Conservation (phyloP, 2,888 invertebrate genomes). For the Junonia oenone region DNA sequence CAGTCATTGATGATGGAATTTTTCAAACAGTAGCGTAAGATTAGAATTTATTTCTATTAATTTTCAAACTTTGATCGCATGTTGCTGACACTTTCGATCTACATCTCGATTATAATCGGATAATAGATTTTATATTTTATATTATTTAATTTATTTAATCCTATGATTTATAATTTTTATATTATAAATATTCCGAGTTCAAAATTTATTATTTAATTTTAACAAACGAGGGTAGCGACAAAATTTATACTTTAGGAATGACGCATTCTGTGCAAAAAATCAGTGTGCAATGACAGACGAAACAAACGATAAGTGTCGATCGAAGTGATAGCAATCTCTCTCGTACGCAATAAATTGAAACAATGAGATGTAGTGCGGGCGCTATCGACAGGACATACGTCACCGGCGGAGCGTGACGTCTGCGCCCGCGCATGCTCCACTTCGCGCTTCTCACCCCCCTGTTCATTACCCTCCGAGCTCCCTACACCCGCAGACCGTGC, state of each 20-base stretch:
- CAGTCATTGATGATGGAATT: slow-evolving; percentile 61
- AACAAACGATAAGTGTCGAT: slow-evolving; percentile 24
- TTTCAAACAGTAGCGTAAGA: slow-evolving; percentile 66
- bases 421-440: slow-evolving; percentile 9
- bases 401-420: slow-evolving; percentile 63
- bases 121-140: background rate
- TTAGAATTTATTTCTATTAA: slow-evolving; percentile 45
- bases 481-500: background rate
- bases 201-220: background rate
- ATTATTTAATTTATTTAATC: background rate
- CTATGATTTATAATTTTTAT: background rate
- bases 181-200: background rate
- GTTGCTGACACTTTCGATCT: background rate
- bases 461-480: slow-evolving; percentile 29
- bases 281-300: background rate
- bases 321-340: slow-evolving; percentile 31
- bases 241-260: background rate
- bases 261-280: background rate
- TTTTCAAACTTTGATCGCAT: slow-evolving; percentile 6
- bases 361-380: slow-evolving; percentile 43
- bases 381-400: slow-evolving; percentile 53
- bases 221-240: slow-evolving; percentile 2
- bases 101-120: background rate
- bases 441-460: slow-evolving; percentile 10
- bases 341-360: slow-evolving; percentile 38